phyloP scores from a whole-genome alignment of 2,888 invertebrate genomes.

The Xestoiulus laeticollis region DNA sequence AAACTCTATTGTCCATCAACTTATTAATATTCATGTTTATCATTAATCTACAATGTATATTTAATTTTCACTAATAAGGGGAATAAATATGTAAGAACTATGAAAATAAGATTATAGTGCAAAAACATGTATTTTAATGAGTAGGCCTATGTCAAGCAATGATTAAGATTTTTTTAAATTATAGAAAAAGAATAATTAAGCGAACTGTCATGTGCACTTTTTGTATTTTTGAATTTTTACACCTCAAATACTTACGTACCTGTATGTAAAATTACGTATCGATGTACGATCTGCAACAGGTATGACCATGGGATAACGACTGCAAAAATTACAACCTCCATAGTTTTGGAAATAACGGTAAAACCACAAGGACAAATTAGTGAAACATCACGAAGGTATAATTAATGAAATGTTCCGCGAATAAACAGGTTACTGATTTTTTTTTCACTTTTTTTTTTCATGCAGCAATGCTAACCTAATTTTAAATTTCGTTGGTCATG shows the following conservation, averaged over 20 bases:
- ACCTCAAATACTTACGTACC: too few relatives aligned
- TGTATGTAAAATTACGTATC: too few relatives aligned
- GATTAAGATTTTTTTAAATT: too few relatives aligned
- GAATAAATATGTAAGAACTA: background rate
- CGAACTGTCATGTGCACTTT: too few relatives aligned
- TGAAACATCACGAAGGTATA: slow-evolving; percentile 25
- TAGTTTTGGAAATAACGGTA: background rate
- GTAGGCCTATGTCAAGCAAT: too few relatives aligned
- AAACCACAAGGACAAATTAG: slow-evolving; percentile 15
- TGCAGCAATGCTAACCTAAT: slow-evolving; percentile 23
- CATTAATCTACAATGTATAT: too few relatives aligned
- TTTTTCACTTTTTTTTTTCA: background rate
- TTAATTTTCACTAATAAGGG: background rate
- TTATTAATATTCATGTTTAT: background rate
- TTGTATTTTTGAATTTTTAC: too few relatives aligned
- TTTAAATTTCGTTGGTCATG: slow-evolving; percentile 17
- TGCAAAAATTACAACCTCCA: background rate
- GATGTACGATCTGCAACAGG: background rate
- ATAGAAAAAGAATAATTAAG: too few relatives aligned
- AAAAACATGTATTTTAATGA: too few relatives aligned
- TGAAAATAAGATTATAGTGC: background rate
- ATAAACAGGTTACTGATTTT: slow-evolving; percentile 15
- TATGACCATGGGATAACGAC: slow-evolving; percentile 18
- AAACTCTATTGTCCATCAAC: background rate
- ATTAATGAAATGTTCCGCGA: slow-evolving; percentile 27